Percentiles rank a stretch among this genome's conserved stretches.
phyloP scores from a whole-genome alignment of 2,113 vertebrate genomes.

The Microtus oregoni region DNA sequence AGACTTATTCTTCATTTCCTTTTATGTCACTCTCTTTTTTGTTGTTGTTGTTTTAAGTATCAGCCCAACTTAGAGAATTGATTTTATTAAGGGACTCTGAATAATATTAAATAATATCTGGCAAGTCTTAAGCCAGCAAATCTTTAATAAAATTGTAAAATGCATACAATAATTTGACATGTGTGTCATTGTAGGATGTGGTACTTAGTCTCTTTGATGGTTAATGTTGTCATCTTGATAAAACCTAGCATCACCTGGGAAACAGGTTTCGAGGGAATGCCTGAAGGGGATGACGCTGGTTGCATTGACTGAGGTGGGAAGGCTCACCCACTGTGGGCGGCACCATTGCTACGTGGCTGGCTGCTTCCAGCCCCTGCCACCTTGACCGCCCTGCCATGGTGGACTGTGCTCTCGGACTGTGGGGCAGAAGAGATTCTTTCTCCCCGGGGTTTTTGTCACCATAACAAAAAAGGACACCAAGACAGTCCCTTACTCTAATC shows the following conservation, averaged over 20 bases:
- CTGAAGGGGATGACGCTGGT: not conserved
- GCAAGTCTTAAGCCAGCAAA: not conserved
- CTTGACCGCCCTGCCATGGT: not conserved
- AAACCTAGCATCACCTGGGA: not conserved
- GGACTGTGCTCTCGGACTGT: not conserved
- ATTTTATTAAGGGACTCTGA: constrained; percentile 7
- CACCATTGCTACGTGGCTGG: not conserved
- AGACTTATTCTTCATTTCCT: not conserved
- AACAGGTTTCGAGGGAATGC: not conserved
- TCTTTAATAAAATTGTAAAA: constrained; percentile 24
- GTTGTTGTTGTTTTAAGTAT: not conserved
- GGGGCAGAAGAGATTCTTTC: not conserved
- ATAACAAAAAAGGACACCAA: not conserved
- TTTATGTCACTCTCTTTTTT: not conserved
- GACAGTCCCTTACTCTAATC: not conserved
- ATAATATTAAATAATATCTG: constrained; percentile 46
- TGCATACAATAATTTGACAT: constrained; percentile 14
- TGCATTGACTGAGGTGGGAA: not conserved
- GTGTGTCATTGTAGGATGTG: not conserved
- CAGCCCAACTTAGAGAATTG: not conserved
- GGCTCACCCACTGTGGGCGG: not conserved
- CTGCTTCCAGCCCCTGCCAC: not conserved
- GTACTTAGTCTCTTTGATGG: not conserved
- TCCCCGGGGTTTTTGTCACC: not conserved
- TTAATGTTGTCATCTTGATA: not conserved